These are phyloP conservation scores for Drosophila pseudotalamancana DNA, from an alignment of 2,888 invertebrate species.

Conservation along the genomic window DNA sequence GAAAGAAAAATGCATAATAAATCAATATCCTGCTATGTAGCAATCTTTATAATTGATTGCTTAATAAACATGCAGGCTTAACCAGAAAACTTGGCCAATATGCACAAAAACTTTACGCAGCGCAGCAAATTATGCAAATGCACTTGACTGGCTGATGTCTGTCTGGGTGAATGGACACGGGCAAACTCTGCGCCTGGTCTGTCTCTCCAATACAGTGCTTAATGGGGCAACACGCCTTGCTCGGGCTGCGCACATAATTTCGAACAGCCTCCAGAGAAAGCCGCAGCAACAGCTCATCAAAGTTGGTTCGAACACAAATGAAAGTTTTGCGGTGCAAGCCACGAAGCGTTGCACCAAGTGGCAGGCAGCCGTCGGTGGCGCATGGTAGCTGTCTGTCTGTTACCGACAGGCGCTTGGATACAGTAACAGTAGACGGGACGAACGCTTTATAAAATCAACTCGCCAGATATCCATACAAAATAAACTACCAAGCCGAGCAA, in stretches of 20 bases:
- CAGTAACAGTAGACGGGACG: conserved; percentile 27
- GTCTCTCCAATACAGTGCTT: conserved; percentile 44
- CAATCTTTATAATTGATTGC: conserved; percentile 67
- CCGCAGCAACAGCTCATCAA: conserved; percentile 61
- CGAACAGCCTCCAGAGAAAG: conserved; percentile 19
- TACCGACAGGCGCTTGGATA: conserved; percentile 61
- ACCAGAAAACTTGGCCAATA: conserved; percentile 62
- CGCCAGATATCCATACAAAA: conserved; percentile 58
- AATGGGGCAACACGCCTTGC: conserved; percentile 65
- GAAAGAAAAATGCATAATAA: conserved; percentile 22
- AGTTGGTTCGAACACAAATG: conserved; percentile 74
- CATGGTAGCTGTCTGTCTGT: conserved; percentile 39
- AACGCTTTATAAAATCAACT: conserved; percentile 71
- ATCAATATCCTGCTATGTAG: conserved; percentile 46
- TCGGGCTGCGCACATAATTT: conserved; percentile 70
- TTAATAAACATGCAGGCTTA: conserved; percentile 64
- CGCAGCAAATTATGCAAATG: conserved; percentile 71
- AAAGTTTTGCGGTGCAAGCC: conserved; percentile 64
- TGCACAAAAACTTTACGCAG: conserved; percentile 62
- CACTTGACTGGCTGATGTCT: conserved; percentile 45
- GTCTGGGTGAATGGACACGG: conserved; percentile 21
- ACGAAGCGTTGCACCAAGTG: conserved; percentile 38
- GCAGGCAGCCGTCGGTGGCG: conserved; percentile 27
- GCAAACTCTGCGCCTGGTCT: conserved; percentile 11
- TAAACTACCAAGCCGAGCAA: conserved; percentile 35